phyloP scores from a whole-genome alignment of 2,888 invertebrate species.

The Amphipoea lucens region DNA sequence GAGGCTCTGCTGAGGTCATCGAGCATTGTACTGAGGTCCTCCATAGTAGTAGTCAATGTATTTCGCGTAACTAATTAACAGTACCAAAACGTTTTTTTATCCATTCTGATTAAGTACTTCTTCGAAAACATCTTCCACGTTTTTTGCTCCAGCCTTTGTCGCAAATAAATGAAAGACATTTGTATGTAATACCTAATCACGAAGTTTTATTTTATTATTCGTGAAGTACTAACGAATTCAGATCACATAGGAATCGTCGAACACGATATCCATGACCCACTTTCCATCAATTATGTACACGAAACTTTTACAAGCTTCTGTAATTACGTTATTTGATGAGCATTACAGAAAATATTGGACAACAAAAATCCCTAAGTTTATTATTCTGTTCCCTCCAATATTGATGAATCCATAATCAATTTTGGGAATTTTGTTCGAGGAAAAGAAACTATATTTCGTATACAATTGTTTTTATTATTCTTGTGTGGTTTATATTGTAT shows the following conservation, averaged over 20 bases:
- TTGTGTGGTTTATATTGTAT: conserved; percentile 11
- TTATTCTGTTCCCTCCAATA: conserved; percentile 30
- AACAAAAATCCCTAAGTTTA: conserved; percentile 46
- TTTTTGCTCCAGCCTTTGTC: neutral
- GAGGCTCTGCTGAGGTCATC: too few relatives aligned
- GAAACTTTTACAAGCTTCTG: conserved; percentile 56
- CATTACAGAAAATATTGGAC: conserved; percentile 43
- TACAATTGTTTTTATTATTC: conserved; percentile 11
- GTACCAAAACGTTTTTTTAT: neutral
- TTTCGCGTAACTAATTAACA: neutral
- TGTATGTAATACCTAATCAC: conserved; percentile 41
- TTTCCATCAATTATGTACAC: conserved; percentile 59
- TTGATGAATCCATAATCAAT: conserved; percentile 38
- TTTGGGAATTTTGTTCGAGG: conserved; percentile 29
- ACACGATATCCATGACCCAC: conserved; percentile 53
- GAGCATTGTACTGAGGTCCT: too few relatives aligned
- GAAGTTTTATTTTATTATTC: conserved; percentile 58
- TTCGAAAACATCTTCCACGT: neutral
- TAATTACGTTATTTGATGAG: conserved; percentile 63
- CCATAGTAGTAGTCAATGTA: too few relatives aligned
- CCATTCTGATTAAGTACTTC: conserved; percentile 8
- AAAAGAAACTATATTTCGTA: conserved; percentile 2
- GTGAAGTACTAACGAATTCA: conserved; percentile 59
- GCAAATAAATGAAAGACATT: conserved; percentile 20
- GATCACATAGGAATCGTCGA: conserved; percentile 57